Percentiles rank a stretch among this genome's conserved stretches.
Conservation (phyloP, 2,888 invertebrate genomes). For the Lasioglossum villosulum region DNA sequence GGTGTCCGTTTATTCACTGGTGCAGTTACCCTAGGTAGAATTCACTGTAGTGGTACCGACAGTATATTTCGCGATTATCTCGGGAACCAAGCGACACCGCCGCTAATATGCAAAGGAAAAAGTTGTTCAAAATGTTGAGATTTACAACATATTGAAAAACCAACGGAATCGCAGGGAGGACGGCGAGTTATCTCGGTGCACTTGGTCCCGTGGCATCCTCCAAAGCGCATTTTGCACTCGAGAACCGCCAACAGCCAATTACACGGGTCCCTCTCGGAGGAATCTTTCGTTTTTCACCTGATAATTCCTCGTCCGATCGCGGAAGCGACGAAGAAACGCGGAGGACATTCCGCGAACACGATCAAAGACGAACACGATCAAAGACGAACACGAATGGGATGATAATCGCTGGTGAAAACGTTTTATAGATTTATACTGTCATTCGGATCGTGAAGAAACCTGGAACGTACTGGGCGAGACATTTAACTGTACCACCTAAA, state of each 20-base stretch:
- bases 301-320: constrained; percentile 10
- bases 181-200: constrained; percentile 4
- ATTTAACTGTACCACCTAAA: constrained; percentile 1
- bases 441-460: not conserved
- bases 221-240: constrained; percentile 9
- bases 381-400: constrained; percentile 16
- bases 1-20: no score
- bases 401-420: constrained; percentile 21
- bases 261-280: constrained; percentile 18
- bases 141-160: not conserved
- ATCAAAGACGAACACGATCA: constrained; percentile 8
- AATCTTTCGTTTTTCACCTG: constrained; percentile 46
- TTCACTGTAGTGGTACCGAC: no score
- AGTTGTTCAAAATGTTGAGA: not conserved
- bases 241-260: constrained; percentile 32
- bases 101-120: no score
- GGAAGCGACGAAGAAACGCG: constrained; percentile 17
- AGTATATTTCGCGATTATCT: no score
- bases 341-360: constrained; percentile 24
- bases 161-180: not conserved
- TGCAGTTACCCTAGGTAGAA: no score
- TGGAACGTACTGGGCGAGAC: not conserved
- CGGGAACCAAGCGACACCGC: no score
- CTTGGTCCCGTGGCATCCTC: constrained; percentile 4
- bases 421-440: constrained; percentile 2